Percentiles rank a stretch among this genome's conserved stretches.
These are phyloP conservation scores for Apamea anceps DNA, from an alignment of 2,888 invertebrate genomes.

Conservation along the genomic window DNA sequence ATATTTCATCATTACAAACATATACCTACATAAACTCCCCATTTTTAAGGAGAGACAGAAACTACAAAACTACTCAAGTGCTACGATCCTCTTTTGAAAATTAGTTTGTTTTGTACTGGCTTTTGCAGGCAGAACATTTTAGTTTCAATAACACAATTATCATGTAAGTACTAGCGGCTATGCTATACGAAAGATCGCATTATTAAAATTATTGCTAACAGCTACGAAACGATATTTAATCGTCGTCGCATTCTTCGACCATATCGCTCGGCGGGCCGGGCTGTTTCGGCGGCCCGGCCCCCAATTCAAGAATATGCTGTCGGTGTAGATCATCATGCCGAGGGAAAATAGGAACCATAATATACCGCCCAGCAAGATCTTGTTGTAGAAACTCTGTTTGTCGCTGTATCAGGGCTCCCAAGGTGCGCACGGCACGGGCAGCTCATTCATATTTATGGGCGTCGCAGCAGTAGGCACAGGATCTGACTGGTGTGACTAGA, in stretches of 20 bases:
- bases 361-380: slow-evolving; percentile 74
- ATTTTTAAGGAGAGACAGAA: no score
- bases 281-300: slow-evolving; percentile 77
- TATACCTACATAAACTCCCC: background rate
- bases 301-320: slow-evolving; percentile 80
- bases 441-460: slow-evolving; percentile 93
- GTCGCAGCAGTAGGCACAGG: slow-evolving; percentile 72
- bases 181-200: slow-evolving; percentile 6
- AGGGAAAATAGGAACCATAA: slow-evolving; percentile 81
- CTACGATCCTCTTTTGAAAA: background rate
- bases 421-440: slow-evolving; percentile 93
- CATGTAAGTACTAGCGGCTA: slow-evolving; percentile 15
- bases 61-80: background rate
- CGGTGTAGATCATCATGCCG: slow-evolving; percentile 78
- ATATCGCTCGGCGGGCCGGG: slow-evolving; percentile 85
- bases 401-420: slow-evolving; percentile 93
- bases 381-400: slow-evolving; percentile 87
- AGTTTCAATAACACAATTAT: slow-evolving; percentile 3
- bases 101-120: background rate
- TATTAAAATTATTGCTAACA: slow-evolving; percentile 25
- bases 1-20: background rate
- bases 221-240: background rate
- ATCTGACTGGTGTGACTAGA: slow-evolving; percentile 40
- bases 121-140: background rate
- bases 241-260: slow-evolving; percentile 83